Evolutionary conservation across 30 jellyfish, hydroid and myxozoan species (phyloP), one percentile per base, ranked within the genome.

Genomic region (Mastigias papua): DNA sequence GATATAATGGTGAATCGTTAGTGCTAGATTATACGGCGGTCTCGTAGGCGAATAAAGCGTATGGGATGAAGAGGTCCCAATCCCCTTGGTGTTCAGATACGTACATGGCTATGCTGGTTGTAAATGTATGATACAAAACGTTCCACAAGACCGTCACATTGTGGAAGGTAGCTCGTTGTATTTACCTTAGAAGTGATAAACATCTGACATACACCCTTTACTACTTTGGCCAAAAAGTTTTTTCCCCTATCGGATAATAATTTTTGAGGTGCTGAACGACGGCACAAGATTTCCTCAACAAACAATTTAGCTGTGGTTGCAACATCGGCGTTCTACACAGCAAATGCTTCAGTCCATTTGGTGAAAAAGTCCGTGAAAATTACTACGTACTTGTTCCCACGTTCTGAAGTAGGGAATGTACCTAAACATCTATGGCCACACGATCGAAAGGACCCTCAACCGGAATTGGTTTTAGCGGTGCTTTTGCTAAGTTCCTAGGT

Each of bases 111-210:
- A 37, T 37, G 11, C 5, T 37, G 11, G 54, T 37, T 5, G 87
- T 67, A 19, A 87, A 32, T 10, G 96, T 75, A 26, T 63, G 82
- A 33, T 76, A n/a, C 64, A 30, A 75, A 75, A 16, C 96, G 86
- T 74, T 72, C 86, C 21, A 58, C 89, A 22, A 86, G 89, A 30
- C 94, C 84, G 77, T 86, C 94, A 69, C 80, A 42, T 70, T 84
- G 69, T 0, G 93, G 87, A 51, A 69, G 93, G 71, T 84, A 84
- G 29, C 73, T 34, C 19, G 95, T 54, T 23, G 95, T 86, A 25
- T 46, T 57, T 19, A 74, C 76, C 64, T 70, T 73, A 2, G 69
- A 31, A 15, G 89, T 71, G 48, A 51, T 57, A 0, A 87, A 73
- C 81, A 89, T 50, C 70, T 69, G 69, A 73, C 92, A 89, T 13